Evolutionary conservation across 2,888 invertebrate genomes (phyloP).

Genomic region (Hemithea aestivaria): DNA sequence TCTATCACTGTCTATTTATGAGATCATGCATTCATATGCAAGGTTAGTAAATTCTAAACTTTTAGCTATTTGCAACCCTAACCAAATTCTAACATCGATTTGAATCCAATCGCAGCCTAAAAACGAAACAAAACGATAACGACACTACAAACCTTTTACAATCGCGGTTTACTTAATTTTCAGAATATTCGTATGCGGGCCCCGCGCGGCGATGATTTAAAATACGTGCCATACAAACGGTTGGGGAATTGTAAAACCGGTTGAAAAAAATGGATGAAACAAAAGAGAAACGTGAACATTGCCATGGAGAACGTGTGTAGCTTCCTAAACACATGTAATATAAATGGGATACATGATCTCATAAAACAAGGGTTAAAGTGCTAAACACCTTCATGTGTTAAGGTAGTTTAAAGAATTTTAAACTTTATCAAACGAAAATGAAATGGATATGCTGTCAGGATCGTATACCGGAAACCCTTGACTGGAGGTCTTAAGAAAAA

Average conservation of each 20-base stretch:
- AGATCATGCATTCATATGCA: too few species aligned
- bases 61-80: too few species aligned
- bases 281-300: slow-evolving; percentile 21
- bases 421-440: slow-evolving; percentile 1
- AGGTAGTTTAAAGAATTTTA: slow-evolving; percentile 2
- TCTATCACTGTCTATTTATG: too few species aligned
- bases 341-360: background rate
- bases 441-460: too few species aligned
- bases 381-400: background rate
- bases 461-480: too few species aligned
- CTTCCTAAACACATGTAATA: slow-evolving; percentile 7
- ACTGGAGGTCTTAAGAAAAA: too few species aligned
- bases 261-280: slow-evolving; percentile 22
- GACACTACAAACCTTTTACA: slow-evolving; percentile 15
- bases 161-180: slow-evolving; percentile 27
- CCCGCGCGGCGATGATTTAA: slow-evolving; percentile 46
- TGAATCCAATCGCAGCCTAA: background rate
- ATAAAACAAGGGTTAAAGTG: background rate
- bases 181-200: slow-evolving; percentile 47
- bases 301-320: slow-evolving; percentile 14
- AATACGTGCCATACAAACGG: slow-evolving; percentile 51
- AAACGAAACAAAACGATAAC: slow-evolving; percentile 2
- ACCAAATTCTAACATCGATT: too few species aligned
- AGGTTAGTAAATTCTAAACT: too few species aligned
- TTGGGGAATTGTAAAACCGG: slow-evolving; percentile 33